Conservation (phyloP, 2,797 vertebrate species). For the Cryptoblepharus egeriae region DNA sequence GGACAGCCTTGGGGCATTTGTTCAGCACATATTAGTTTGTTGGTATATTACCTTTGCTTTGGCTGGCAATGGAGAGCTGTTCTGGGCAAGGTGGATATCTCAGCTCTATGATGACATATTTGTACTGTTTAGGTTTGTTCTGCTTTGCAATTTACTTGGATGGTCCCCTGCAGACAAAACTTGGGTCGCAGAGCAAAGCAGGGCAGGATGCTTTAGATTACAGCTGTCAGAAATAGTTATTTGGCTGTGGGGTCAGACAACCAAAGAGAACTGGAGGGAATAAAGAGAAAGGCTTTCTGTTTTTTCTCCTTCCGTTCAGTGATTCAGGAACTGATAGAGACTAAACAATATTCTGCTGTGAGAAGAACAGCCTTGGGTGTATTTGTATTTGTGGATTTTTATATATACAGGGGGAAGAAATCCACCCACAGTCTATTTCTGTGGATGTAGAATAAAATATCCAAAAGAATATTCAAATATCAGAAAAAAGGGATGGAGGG, state of each 20-base stretch:
- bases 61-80: constrained; percentile 1
- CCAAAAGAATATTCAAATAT: background rate
- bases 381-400: constrained; percentile 35
- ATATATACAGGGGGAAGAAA: background rate
- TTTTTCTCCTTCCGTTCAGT: constrained; percentile 11
- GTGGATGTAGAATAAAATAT: background rate
- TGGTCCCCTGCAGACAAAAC: constrained; percentile 22
- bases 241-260: constrained; percentile 19
- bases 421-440: constrained; percentile 8
- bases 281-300: constrained; percentile 23
- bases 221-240: constrained; percentile 41
- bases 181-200: constrained; percentile 22
- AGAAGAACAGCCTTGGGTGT: constrained; percentile 3
- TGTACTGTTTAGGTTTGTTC: constrained; percentile 34
- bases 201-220: constrained; percentile 35
- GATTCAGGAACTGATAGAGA: constrained; percentile 3
- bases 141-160: constrained; percentile 34
- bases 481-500: background rate
- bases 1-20: constrained; percentile 1
- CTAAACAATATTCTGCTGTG: constrained; percentile 25
- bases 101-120: constrained; percentile 29
- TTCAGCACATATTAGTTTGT: constrained; percentile 4
- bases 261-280: constrained; percentile 37
- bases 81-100: constrained; percentile 10
- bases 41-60: constrained; percentile 29